phyloP scores from a whole-genome alignment of 2,888 invertebrate genomes.

The Conchocele bisecta region DNA sequence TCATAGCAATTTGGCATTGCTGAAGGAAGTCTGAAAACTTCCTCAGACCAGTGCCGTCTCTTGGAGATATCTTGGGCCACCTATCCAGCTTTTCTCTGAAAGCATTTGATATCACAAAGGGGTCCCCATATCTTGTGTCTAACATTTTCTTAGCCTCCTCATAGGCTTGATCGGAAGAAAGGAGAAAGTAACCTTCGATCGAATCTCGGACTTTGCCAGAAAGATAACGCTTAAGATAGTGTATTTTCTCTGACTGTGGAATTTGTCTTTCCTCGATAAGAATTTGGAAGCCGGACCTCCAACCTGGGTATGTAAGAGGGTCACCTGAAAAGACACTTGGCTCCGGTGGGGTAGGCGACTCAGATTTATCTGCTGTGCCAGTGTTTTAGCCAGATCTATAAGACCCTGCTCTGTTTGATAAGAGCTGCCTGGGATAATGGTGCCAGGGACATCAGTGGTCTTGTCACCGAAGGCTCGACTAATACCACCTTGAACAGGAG shows the following conservation, averaged over 20 bases:
- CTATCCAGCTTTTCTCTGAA: conserved; percentile 41
- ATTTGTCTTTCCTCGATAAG: conserved; percentile 24
- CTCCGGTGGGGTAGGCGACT: background rate
- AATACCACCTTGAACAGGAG: background rate
- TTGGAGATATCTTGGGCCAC: conserved; percentile 26
- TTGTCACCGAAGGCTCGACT: no score
- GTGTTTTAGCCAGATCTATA: background rate
- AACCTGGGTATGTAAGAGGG: background rate
- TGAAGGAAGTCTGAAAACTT: conserved; percentile 18
- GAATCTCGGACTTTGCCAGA: conserved; percentile 35
- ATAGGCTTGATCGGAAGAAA: conserved; percentile 33
- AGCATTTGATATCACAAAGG: conserved; percentile 30
- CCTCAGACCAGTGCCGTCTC: conserved; percentile 8
- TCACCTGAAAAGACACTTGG: background rate
- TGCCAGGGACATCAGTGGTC: no score
- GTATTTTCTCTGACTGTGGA: conserved; percentile 17
- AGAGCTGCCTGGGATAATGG: no score
- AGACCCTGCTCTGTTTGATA: conserved; percentile 3
- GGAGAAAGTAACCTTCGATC: conserved; percentile 23
- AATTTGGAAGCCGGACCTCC: conserved; percentile 18
- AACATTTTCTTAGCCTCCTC: conserved; percentile 26
- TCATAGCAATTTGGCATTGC: conserved; percentile 19
- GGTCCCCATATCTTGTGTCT: conserved; percentile 31
- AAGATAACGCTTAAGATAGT: conserved; percentile 34
- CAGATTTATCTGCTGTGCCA: conserved; percentile 2